A percentile compares a stretch with the other conserved stretches of the same genome.
Evolutionary conservation across 2,113 vertebrate species (phyloP).

Genomic region (Cyanistes caeruleus): DNA sequence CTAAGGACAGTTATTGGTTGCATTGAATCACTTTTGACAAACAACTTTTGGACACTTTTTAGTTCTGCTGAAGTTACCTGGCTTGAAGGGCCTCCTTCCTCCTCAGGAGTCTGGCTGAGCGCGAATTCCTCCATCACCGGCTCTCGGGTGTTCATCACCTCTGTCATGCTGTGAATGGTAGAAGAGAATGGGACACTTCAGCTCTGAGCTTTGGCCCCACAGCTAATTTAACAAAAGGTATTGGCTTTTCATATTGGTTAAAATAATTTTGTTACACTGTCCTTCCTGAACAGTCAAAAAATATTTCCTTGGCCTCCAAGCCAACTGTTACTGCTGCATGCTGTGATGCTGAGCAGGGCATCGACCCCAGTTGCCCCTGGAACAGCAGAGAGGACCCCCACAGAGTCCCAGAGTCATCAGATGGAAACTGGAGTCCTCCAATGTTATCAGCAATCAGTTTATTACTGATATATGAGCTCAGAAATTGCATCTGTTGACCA

Average conservation of each 20-base stretch:
- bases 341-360: neutral
- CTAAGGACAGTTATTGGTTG: neutral
- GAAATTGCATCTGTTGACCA: neutral
- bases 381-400: neutral
- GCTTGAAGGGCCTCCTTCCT: conserved; percentile 80
- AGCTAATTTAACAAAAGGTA: neutral
- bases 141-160: conserved; percentile 88
- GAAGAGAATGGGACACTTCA: neutral
- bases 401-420: neutral
- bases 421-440: neutral
- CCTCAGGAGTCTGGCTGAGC: conserved; percentile 74
- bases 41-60: neutral
- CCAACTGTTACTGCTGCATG: neutral
- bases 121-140: conserved; percentile 83
- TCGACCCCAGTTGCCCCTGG: rapidly evolving
- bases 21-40: neutral
- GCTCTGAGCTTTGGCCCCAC: neutral
- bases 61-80: conserved; percentile 63
- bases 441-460: neutral
- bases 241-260: neutral
- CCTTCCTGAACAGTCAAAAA: neutral
- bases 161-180: conserved; percentile 82
- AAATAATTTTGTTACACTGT: neutral
- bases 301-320: neutral
- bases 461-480: neutral